phyloP scores from a whole-genome alignment of 2,888 invertebrate species.

The Lasius fuliginosus region DNA sequence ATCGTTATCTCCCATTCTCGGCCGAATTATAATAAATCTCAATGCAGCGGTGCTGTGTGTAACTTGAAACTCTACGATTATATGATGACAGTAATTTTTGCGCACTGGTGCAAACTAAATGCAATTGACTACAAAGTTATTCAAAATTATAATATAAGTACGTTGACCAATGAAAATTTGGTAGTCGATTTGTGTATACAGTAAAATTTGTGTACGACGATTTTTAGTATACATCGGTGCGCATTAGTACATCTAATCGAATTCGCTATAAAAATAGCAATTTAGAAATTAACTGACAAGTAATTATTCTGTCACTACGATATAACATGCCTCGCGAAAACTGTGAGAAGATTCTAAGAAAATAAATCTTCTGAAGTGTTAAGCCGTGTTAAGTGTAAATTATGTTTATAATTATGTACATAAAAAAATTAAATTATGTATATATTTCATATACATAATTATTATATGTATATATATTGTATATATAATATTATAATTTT shows the following conservation, averaged over 20 bases:
- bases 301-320: constrained; percentile 1
- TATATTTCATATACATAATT: constrained; percentile 3
- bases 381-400: constrained; percentile 18
- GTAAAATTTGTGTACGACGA: neutral
- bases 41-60: constrained; percentile 5
- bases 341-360: constrained; percentile 21
- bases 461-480: neutral
- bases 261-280: constrained; percentile 12
- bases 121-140: constrained; percentile 11
- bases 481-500: neutral
- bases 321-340: constrained; percentile 10
- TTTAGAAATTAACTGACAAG: constrained; percentile 2
- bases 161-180: constrained; percentile 1
- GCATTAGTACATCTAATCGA: neutral
- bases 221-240: constrained; percentile 8
- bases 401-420: constrained; percentile 18
- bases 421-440: constrained; percentile 18
- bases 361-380: constrained; percentile 19
- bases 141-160: neutral
- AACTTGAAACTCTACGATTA: neutral
- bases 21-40: constrained; percentile 21
- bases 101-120: constrained; percentile 15
- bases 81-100: neutral
- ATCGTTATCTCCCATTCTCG: constrained; percentile 8
- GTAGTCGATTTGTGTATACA: neutral